Percentiles rank a stretch among this genome's conserved stretches.
Conservation (phyloP, 2,888 invertebrate genomes). For the Nemotelus pantherinus region DNA sequence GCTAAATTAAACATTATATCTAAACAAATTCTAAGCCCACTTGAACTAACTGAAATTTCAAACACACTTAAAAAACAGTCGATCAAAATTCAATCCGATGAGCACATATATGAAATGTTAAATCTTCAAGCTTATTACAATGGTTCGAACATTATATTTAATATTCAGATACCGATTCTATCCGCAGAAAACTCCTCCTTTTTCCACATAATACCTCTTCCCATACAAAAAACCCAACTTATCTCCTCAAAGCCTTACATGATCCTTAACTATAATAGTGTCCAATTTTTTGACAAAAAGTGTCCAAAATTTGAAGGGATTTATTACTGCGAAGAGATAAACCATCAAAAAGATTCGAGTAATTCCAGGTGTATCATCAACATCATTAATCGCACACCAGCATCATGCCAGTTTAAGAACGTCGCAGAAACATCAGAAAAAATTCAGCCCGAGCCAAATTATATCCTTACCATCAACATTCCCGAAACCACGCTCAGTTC, state of each 20-base stretch:
- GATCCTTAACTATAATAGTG: not conserved
- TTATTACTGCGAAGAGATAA: constrained; percentile 39
- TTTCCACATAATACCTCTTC: constrained; percentile 16
- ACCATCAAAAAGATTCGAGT: constrained; percentile 20
- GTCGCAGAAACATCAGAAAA: constrained; percentile 25
- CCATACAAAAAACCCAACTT: not conserved
- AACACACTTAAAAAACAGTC: no score
- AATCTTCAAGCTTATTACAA: not conserved
- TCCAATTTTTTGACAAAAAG: constrained; percentile 1
- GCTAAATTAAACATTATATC: no score
- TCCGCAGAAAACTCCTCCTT: not conserved
- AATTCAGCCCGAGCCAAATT: constrained; percentile 44
- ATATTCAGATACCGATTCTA: constrained; percentile 10
- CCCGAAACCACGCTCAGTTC: constrained; percentile 40
- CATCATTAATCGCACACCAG: constrained; percentile 39
- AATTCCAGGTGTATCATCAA: constrained; percentile 36
- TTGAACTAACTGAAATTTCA: no score
- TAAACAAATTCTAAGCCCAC: no score
- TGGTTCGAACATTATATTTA: constrained; percentile 1
- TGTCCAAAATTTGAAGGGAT: constrained; percentile 39
- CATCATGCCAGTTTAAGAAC: constrained; percentile 27
- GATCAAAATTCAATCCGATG: no score
- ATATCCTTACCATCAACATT: constrained; percentile 38
- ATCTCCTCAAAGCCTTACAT: not conserved
- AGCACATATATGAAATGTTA: no score